Base-by-base conservation (phyloP, 2,797 vertebrate species). In the Bovichtus diacanthus region DNA sequence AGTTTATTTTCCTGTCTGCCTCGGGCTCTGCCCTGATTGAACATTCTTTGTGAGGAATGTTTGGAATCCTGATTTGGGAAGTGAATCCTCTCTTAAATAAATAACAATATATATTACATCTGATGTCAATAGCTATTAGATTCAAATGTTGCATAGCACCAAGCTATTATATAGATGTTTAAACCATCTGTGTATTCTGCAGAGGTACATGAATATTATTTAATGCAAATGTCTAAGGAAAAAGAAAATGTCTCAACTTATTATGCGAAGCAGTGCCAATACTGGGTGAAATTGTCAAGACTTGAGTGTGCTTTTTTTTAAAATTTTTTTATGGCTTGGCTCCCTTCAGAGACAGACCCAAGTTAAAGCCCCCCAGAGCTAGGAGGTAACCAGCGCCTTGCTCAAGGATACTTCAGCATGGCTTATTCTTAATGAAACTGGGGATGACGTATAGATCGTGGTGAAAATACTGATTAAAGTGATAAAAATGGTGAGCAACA, bases 21-120 rank as follows among this genome's bases (percentile, higher is more conserved):
- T 83, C 70, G 12, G 82, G 50, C 73, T 79, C 59, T 7, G 76
- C 62, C 53, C 69, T 64, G 63, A 87, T 70, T 81, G 87, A 88
- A 92, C 90, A 94, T 92, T 94, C 91, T 90, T 88, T 58, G 76
- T 75, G 65, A 84, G 88, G 91, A 95, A 95, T 95, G 92, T 87
- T 84, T 87, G 89, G 91, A 95, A 95, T 94, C 70, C 87, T 50
- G 81, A 88, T 88, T 86, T 79, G 49, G 84, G 88, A 85, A 83
- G 60, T 12, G 67, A 83, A 88, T 89, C 77, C 76, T 74, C 73
- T 53, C 53, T 73, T 70, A 54, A 68, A 74, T 34, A 74, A 78
- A 84, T 59, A 76, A 62, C 25, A 44, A 49, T 11, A 54, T 70
- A 49, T 18, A 55, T 51, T 60, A 60, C 44, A 87, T 56, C n/a